Evolutionary conservation across 1,140 invertebrate genomes (phyloP).

Genomic region (Phymastichus coffea): DNA sequence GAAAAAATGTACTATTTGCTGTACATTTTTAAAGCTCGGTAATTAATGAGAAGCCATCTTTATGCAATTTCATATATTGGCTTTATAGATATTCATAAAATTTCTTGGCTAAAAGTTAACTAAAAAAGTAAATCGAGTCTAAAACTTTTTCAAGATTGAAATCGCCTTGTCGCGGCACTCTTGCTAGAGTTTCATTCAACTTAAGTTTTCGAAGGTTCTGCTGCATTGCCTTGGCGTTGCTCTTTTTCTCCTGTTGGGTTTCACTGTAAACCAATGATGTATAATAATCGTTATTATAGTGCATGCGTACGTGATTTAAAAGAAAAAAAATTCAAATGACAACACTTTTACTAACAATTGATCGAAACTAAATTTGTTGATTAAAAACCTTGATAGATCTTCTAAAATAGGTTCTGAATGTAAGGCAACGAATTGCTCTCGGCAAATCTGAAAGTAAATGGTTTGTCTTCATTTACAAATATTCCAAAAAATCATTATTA

Average conservation of each 20-base stretch:
- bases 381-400: conserved; percentile 78
- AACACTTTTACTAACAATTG: conserved; percentile 34
- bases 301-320: neutral
- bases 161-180: conserved; percentile 70
- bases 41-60: too few relatives aligned
- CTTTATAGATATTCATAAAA: too few relatives aligned
- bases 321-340: conserved; percentile 10
- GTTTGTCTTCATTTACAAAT: conserved; percentile 20
- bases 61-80: too few relatives aligned
- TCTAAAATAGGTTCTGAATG: conserved; percentile 92
- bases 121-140: conserved; percentile 82
- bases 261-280: neutral
- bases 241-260: conserved; percentile 25
- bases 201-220: conserved; percentile 56
- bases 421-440: conserved; percentile 93
- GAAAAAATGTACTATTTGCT: too few relatives aligned
- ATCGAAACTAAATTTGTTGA: conserved; percentile 62
- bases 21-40: too few relatives aligned
- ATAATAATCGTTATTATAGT: neutral
- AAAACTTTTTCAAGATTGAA: conserved; percentile 77
- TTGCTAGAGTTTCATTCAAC: conserved; percentile 62
- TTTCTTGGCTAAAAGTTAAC: too few relatives aligned
- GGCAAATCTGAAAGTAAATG: conserved; percentile 71
- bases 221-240: conserved; percentile 52
- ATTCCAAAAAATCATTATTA: neutral